These are phyloP conservation scores for Origma solitaria DNA, from an alignment of 2,113 vertebrate genomes.

Conservation along the genomic window DNA sequence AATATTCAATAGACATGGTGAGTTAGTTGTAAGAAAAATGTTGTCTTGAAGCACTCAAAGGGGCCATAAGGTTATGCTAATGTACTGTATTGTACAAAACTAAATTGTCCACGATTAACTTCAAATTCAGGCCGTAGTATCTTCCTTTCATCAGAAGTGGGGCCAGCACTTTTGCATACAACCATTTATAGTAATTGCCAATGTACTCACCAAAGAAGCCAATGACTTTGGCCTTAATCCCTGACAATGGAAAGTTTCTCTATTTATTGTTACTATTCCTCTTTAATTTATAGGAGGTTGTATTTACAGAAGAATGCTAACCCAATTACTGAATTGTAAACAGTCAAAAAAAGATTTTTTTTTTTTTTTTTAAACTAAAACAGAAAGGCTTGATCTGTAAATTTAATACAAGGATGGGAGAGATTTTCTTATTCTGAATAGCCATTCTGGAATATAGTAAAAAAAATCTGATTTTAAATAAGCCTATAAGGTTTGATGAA, in stretches of 20 bases:
- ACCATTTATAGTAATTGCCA: neutral
- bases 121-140: neutral
- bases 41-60: neutral
- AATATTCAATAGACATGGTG: neutral
- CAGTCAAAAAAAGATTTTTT: neutral
- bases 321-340: neutral
- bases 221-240: neutral
- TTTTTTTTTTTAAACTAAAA: neutral
- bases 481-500: neutral
- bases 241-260: neutral
- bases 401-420: neutral
- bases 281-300: neutral
- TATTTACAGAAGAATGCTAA: neutral
- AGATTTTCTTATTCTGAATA: neutral
- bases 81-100: neutral
- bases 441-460: neutral
- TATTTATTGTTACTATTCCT: neutral
- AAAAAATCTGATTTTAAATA: neutral
- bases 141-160: neutral
- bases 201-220: neutral
- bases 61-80: neutral
- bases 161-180: neutral
- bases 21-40: neutral
- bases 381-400: neutral
- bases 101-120: neutral